Conservation (phyloP, 2,888 invertebrate genomes). For the Diloba caeruleocephala region DNA sequence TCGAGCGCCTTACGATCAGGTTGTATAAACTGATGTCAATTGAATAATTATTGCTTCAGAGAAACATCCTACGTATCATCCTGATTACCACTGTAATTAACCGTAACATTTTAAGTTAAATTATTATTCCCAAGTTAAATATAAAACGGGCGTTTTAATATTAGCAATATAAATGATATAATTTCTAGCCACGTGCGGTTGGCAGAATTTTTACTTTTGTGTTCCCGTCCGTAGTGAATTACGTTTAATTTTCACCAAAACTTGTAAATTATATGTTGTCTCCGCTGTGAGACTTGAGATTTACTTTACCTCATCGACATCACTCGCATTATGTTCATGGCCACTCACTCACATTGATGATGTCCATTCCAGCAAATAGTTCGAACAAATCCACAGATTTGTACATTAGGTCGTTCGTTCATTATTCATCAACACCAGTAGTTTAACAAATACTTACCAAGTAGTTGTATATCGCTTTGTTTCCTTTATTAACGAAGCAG, state of each 20-base stretch:
- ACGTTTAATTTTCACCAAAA: constrained; percentile 66
- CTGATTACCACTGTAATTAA: constrained; percentile 17
- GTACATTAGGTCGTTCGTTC: constrained; percentile 58
- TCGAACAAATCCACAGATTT: constrained; percentile 75
- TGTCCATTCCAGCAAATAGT: constrained; percentile 79
- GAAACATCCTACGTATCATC: constrained; percentile 21
- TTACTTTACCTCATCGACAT: constrained; percentile 62
- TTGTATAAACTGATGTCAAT: constrained; percentile 55
- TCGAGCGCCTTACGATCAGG: constrained; percentile 38
- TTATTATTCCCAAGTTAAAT: constrained; percentile 19
- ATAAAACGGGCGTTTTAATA: constrained; percentile 49
- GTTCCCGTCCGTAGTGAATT: constrained; percentile 87
- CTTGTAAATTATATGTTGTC: constrained; percentile 66
- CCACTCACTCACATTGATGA: constrained; percentile 47
- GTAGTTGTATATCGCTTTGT: constrained; percentile 78
- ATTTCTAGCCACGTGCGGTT: constrained; percentile 70
- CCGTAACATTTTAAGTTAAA: constrained; percentile 15
- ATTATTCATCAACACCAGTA: constrained; percentile 68
- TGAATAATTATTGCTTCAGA: constrained; percentile 35
- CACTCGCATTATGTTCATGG: constrained; percentile 53
- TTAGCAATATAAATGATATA: constrained; percentile 49
- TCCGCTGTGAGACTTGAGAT: constrained; percentile 52
- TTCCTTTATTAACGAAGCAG: constrained; percentile 70
- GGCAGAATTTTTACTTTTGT: constrained; percentile 70
- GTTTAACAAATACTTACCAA: constrained; percentile 70